phyloP scores from a whole-genome alignment of 2,888 invertebrate genomes.

The Chirona hameri region DNA sequence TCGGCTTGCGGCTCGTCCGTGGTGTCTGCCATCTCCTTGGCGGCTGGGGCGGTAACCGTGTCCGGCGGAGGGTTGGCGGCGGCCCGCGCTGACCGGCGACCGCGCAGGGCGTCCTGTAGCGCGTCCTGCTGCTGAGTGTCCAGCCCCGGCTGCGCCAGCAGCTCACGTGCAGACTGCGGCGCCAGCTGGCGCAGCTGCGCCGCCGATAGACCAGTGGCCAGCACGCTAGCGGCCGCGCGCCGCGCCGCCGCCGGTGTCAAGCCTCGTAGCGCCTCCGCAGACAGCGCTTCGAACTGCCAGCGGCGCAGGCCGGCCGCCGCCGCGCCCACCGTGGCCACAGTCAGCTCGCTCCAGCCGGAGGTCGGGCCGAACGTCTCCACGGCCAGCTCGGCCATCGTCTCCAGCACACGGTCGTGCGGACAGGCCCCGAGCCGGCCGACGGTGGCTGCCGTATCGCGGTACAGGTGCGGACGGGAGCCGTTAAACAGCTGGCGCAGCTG shows the following conservation, averaged over 20 bases:
- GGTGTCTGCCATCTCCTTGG: neutral
- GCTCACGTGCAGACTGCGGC: slow-evolving; percentile 4
- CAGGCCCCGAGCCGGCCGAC: slow-evolving; percentile 1
- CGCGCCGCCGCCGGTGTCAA: slow-evolving; percentile 2
- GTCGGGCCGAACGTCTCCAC: slow-evolving; percentile 9
- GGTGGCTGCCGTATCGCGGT: neutral
- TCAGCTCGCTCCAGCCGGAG: neutral
- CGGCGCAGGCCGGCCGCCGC: slow-evolving; percentile 22
- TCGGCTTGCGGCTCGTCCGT: neutral
- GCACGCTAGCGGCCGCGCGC: neutral
- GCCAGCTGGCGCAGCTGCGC: neutral
- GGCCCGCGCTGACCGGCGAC: neutral
- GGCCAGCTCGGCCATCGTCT: neutral
- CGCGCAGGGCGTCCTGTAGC: neutral
- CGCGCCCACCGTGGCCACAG: neutral
- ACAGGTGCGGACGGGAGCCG: neutral
- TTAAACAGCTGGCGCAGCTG: slow-evolving; percentile 7
- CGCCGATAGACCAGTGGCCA: neutral
- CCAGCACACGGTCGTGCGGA: neutral
- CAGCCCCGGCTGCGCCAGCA: neutral
- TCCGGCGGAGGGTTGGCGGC: neutral
- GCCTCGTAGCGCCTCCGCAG: slow-evolving; percentile 1
- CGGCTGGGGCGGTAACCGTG: neutral
- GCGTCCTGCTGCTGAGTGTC: neutral
- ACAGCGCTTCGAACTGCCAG: neutral